Evolutionary conservation across 2,113 vertebrate genomes (phyloP).

Genomic region (Hucho hucho): DNA sequence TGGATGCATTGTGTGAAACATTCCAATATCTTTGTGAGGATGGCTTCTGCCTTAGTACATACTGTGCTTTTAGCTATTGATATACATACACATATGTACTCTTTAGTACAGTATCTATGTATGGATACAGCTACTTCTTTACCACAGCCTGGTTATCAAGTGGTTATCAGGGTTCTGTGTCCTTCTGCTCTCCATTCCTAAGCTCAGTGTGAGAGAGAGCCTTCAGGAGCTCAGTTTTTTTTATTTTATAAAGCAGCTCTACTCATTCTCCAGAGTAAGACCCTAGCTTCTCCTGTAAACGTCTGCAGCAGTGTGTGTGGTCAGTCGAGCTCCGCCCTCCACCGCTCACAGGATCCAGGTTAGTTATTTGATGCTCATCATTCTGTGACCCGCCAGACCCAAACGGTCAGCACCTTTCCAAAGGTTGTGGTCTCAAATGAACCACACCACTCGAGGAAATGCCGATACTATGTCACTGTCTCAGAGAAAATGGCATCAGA

Average conservation of each 20-base stretch:
- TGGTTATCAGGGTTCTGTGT: too few relatives aligned
- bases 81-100: too few relatives aligned
- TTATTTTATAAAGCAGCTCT: background rate
- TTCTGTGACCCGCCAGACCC: background rate
- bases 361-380: background rate
- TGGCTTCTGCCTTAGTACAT: too few relatives aligned
- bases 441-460: background rate
- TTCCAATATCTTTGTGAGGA: too few relatives aligned
- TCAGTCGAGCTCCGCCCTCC: background rate
- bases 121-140: background rate
- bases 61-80: too few relatives aligned
- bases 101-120: too few relatives aligned
- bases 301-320: background rate
- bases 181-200: too few relatives aligned
- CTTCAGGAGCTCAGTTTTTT: background rate
- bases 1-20: too few relatives aligned
- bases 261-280: background rate
- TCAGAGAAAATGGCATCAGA: background rate
- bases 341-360: background rate
- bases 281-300: background rate
- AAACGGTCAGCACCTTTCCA: conserved; percentile 11
- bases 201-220: too few relatives aligned
- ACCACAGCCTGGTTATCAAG: background rate
- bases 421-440: background rate
- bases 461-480: background rate